Evolutionary conservation across 2,113 vertebrate species (phyloP), one percentile per base, ranked within the genome.

Genomic region (Apaloderma vittatum): DNA sequence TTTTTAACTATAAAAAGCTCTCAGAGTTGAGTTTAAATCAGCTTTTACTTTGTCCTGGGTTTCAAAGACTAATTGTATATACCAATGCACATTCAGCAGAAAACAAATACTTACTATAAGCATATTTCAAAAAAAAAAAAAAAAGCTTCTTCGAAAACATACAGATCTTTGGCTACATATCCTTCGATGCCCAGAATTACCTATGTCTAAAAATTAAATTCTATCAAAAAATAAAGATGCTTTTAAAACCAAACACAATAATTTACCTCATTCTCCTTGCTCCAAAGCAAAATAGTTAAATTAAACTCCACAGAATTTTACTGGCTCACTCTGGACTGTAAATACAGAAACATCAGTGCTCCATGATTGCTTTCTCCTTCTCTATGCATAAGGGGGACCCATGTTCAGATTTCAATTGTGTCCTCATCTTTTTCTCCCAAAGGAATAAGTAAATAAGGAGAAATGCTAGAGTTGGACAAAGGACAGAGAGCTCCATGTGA

Each of bases 401-500:
- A 20, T 8, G 6, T 43, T 46, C 48, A 46, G 72, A 86, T 57
- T 66, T 27, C 29, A 46, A 22, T 20, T 51, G 12, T 54, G 30
- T 26, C 11, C 15, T 13, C 26, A 49, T 12, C 15, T 68, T 32
- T 29, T 83, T 36, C n/a, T 70, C 18, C 26, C 23, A 55, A 40
- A 54, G 26, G 21, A 71, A 49, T 24, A 48, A 65, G 49, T 20
- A 71, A 88, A 67, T 0, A 1, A 86, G 20, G 23, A 67, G 52
- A 65, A 87, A 73, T 0, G 1, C 8, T 26, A 51, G 15, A 78
- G 43, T 48, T 79, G 54, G 61, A 34, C 17, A 68, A 46, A 78
- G 43, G 59, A 83, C 20, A 77, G n/a, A 63, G 12, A 12, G 37
- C 16, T 62, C 16, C 27, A 19, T 0, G 0, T 0, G 2, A 58